Evolutionary conservation across 2,113 vertebrate species (phyloP).

Genomic region (Cyphomyrus discorhynchus): DNA sequence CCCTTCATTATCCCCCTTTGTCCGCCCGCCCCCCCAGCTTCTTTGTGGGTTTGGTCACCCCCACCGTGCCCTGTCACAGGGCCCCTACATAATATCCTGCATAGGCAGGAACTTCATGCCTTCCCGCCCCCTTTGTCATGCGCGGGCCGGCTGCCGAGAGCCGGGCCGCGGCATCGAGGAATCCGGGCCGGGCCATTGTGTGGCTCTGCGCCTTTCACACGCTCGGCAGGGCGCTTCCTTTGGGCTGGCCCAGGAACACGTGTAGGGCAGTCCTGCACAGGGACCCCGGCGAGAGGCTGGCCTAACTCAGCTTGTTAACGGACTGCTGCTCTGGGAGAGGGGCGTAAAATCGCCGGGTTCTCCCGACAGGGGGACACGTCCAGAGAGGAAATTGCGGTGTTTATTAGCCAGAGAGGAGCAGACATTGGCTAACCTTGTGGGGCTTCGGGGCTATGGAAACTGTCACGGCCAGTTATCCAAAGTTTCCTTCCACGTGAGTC

Average conservation of each 20-base stretch:
- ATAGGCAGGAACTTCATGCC: slow-evolving; percentile 74
- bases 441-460: background rate
- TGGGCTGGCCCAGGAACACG: slow-evolving; percentile 74
- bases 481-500: background rate
- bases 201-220: slow-evolving; percentile 65
- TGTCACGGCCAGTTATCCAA: background rate
- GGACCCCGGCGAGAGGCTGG: slow-evolving; percentile 67
- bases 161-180: slow-evolving; percentile 66
- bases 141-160: slow-evolving; percentile 58
- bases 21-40: slow-evolving; percentile 58
- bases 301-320: slow-evolving; percentile 50
- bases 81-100: slow-evolving; percentile 74
- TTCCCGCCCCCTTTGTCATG: slow-evolving; percentile 67
- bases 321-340: slow-evolving; percentile 59
- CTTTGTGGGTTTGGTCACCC: slow-evolving; percentile 58
- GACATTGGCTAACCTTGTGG: background rate
- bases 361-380: background rate
- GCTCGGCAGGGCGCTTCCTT: slow-evolving; percentile 71
- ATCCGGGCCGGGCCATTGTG: slow-evolving; percentile 63
- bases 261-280: slow-evolving; percentile 69
- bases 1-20: slow-evolving; percentile 71
- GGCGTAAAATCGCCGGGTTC: background rate
- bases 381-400: background rate
- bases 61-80: slow-evolving; percentile 50
- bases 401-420: background rate